Evolutionary conservation across 2,888 invertebrate genomes (phyloP).

Genomic region (Epinotia bilunana): DNA sequence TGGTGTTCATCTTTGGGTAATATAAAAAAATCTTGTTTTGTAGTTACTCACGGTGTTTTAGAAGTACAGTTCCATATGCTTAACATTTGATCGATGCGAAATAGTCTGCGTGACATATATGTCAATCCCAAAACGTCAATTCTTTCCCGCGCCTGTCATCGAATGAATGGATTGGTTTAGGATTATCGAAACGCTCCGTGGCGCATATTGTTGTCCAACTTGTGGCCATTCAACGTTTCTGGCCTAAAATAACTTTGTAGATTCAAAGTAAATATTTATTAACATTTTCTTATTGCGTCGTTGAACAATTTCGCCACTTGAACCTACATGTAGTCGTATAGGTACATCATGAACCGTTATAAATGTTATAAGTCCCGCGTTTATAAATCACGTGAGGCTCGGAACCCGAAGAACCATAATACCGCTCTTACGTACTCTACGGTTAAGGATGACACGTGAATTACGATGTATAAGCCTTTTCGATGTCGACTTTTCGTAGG

Average conservation of each 20-base stretch:
- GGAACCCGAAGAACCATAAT: no score
- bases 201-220: slow-evolving; percentile 8
- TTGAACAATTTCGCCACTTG: background rate
- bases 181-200: slow-evolving; percentile 49
- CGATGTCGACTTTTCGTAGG: no score
- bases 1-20: background rate
- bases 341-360: no score
- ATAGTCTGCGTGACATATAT: slow-evolving; percentile 16
- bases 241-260: slow-evolving; percentile 24
- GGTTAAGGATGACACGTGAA: no score
- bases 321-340: no score
- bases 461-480: no score
- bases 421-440: no score
- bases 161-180: slow-evolving; percentile 58
- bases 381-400: no score
- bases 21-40: background rate
- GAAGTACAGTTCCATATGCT: slow-evolving; percentile 2
- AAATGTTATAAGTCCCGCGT: no score
- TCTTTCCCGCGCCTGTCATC: slow-evolving; percentile 57
- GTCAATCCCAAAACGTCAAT: slow-evolving; percentile 49
- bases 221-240: slow-evolving; percentile 2
- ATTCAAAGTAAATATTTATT: slow-evolving; percentile 10
- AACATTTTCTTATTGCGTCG: background rate
- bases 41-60: background rate
- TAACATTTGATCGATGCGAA: slow-evolving; percentile 29